phyloP scores from a whole-genome alignment of 2,113 vertebrate species.

The Lepisosteus osseus region DNA sequence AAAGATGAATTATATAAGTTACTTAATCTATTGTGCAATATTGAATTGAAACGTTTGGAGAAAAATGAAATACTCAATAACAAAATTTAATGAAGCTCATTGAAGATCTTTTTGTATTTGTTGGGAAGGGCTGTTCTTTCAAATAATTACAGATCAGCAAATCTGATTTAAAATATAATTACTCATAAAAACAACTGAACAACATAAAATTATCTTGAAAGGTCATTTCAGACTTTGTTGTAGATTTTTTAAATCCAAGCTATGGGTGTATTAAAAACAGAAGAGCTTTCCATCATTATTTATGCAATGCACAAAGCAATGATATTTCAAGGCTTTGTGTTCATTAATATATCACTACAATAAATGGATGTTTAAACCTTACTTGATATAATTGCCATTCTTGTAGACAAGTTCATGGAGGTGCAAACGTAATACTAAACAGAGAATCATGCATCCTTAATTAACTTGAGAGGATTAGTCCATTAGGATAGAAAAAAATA shows the following conservation, averaged over 20 bases:
- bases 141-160: neutral
- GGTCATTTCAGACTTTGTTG: neutral
- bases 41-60: too few relatives aligned
- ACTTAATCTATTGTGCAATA: too few relatives aligned
- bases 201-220: conserved; percentile 3
- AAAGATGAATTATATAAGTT: too few relatives aligned
- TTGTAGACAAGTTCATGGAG: neutral
- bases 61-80: too few relatives aligned
- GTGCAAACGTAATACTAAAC: neutral
- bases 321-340: neutral
- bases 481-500: neutral
- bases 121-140: neutral
- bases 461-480: neutral
- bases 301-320: neutral
- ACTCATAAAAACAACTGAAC: neutral
- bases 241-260: neutral
- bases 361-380: conserved; percentile 1
- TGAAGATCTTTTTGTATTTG: neutral
- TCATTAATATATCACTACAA: neutral
- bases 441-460: neutral
- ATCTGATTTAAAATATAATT: neutral
- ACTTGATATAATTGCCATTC: conserved; percentile 6
- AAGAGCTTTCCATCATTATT: neutral
- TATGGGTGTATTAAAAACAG: neutral
- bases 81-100: too few relatives aligned